Conservation (phyloP, 2,797 vertebrate genomes). For the Scarus forsteni region DNA sequence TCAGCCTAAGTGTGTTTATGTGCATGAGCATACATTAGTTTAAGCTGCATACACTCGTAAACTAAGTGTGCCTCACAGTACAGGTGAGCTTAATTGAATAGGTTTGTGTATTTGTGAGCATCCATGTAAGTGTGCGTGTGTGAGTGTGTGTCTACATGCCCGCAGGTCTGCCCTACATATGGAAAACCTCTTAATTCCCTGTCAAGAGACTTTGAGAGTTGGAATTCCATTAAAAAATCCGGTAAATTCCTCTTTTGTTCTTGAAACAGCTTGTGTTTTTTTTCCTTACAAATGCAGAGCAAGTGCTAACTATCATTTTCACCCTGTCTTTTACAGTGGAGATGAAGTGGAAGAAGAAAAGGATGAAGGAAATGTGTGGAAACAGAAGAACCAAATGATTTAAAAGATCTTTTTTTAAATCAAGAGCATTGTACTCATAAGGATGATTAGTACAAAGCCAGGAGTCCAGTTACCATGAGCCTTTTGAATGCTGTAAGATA, state of each 20-base stretch:
- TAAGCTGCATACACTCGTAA: conserved; percentile 20
- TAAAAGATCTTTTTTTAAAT: neutral
- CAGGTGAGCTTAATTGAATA: conserved; percentile 9
- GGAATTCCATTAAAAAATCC: conserved; percentile 36
- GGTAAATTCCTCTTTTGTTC: conserved; percentile 30
- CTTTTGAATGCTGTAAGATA: neutral
- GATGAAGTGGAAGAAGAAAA: conserved; percentile 14
- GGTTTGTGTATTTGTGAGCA: conserved; percentile 7
- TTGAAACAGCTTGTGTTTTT: conserved; percentile 17
- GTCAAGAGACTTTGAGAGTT: conserved; percentile 41
- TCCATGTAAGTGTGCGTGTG: conserved; percentile 2
- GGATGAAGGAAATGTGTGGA: conserved; percentile 15
- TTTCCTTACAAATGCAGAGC: conserved; percentile 17
- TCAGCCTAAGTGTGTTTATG: conserved; percentile 12
- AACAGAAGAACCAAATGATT: conserved; percentile 19
- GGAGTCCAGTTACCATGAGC: no score
- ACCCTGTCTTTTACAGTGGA: conserved; percentile 9
- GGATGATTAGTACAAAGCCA: neutral
- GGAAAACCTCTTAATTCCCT: conserved; percentile 51
- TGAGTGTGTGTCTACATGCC: conserved; percentile 17
- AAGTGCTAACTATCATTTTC: conserved; percentile 35
- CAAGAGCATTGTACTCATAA: neutral
- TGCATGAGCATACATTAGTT: conserved; percentile 11
- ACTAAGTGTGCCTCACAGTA: neutral
- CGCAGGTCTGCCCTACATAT: conserved; percentile 49